phyloP scores from a whole-genome alignment of 2,113 vertebrate genomes.

The Tychaedon coryphoeus region DNA sequence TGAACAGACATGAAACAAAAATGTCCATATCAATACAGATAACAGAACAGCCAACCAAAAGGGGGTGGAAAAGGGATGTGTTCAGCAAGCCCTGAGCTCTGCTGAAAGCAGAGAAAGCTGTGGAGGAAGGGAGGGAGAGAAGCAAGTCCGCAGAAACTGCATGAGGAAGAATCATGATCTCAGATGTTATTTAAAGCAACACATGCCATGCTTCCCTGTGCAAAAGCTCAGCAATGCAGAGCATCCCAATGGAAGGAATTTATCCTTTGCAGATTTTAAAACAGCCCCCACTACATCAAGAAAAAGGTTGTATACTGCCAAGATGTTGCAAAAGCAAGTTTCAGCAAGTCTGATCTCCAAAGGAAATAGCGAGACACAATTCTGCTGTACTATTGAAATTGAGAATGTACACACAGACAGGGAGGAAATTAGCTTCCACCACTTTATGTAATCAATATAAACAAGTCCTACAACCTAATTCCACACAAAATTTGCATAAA shows the following conservation, averaged over 20 bases:
- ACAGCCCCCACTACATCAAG: background rate
- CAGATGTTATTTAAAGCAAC: background rate
- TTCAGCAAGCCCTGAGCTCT: background rate
- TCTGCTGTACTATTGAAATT: background rate
- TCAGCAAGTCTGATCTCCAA: background rate
- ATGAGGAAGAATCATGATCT: background rate
- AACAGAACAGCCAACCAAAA: background rate
- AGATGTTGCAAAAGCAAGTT: background rate
- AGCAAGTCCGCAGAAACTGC: background rate
- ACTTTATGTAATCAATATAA: background rate
- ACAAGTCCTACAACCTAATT: background rate
- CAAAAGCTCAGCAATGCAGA: background rate
- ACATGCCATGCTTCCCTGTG: background rate
- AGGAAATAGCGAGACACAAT: fast-evolving
- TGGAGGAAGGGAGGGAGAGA: background rate
- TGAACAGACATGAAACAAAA: background rate
- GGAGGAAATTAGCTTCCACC: background rate
- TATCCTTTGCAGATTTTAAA: background rate
- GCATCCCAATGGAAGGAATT: background rate
- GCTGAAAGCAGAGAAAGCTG: background rate
- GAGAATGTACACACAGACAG: background rate
- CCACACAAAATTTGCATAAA: background rate
- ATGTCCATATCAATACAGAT: background rate
- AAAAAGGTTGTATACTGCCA: background rate
- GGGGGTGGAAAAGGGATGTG: background rate